Evolutionary conservation across 1,140 invertebrate species (phyloP).

Genomic region (Mizuhopecten yessoensis): DNA sequence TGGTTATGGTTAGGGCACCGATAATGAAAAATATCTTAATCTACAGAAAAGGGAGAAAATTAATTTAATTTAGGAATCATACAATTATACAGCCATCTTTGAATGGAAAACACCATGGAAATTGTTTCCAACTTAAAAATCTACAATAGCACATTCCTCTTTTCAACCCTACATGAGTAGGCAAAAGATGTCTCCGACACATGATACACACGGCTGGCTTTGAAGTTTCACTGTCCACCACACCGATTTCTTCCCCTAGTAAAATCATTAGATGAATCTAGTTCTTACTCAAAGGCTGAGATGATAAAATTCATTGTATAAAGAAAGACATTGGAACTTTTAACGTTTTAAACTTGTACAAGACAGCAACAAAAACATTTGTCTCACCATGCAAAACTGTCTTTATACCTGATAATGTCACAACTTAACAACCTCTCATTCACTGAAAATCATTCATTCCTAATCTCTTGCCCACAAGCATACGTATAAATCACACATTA

Average conservation of each 20-base stretch:
- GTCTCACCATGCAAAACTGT: constrained; percentile 31
- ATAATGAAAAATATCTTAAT: constrained; percentile 31
- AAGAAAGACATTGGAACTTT: constrained; percentile 29
- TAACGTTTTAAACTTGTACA: constrained; percentile 39
- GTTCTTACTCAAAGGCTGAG: constrained; percentile 31
- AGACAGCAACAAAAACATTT: constrained; percentile 27
- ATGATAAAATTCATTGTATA: constrained; percentile 22
- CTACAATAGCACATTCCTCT: neutral
- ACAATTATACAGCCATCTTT: constrained; percentile 38
- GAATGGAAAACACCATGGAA: constrained; percentile 38
- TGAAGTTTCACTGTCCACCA: constrained; percentile 11
- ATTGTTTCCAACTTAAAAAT: constrained; percentile 36
- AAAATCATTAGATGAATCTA: constrained; percentile 27
- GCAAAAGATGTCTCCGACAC: neutral
- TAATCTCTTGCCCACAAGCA: neutral
- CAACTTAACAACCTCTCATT: constrained; percentile 25
- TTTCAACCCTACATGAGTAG: neutral
- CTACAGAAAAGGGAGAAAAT: constrained; percentile 23
- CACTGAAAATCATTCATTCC: neutral
- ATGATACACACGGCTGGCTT: neutral
- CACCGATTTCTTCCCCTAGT: neutral
- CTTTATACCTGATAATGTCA: constrained; percentile 28
- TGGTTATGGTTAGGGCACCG: constrained; percentile 2
- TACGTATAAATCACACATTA: neutral
- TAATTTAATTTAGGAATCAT: constrained; percentile 40